Conservation (phyloP, 1,140 invertebrate species). For the Saxidomus purpurata region DNA sequence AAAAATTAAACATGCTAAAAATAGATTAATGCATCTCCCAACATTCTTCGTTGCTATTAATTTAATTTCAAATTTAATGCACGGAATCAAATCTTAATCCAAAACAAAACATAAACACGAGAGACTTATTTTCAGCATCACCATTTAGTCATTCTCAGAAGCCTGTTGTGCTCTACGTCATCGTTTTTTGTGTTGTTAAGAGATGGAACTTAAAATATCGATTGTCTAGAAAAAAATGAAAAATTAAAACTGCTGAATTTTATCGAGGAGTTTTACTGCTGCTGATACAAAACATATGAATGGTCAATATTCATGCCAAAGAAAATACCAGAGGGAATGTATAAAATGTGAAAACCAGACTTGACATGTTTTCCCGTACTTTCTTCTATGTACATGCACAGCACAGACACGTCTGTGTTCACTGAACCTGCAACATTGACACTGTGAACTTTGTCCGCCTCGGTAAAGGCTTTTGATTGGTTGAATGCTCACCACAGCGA, state of each 20-base stretch:
- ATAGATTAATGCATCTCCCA: too few species aligned
- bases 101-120: slow-evolving; percentile 26
- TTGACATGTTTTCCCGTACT: slow-evolving; percentile 67
- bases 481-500: slow-evolving; percentile 14
- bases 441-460: slow-evolving; percentile 55
- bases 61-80: too few species aligned
- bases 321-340: too few species aligned
- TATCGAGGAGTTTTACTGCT: too few species aligned
- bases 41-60: too few species aligned
- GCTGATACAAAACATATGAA: too few species aligned
- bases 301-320: too few species aligned
- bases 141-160: slow-evolving; percentile 57
- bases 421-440: slow-evolving; percentile 57
- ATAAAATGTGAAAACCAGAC: slow-evolving; percentile 33
- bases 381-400: slow-evolving; percentile 43
- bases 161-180: slow-evolving; percentile 64
- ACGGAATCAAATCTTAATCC: too few species aligned
- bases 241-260: too few species aligned
- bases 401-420: slow-evolving; percentile 74
- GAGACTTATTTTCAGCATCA: slow-evolving; percentile 24
- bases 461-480: slow-evolving; percentile 68
- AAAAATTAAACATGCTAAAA: too few species aligned
- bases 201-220: not conserved
- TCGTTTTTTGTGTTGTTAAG: slow-evolving; percentile 45
- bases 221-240: too few species aligned